phyloP scores from a whole-genome alignment of 2,888 invertebrate genomes.

The Abrostola triplasia region DNA sequence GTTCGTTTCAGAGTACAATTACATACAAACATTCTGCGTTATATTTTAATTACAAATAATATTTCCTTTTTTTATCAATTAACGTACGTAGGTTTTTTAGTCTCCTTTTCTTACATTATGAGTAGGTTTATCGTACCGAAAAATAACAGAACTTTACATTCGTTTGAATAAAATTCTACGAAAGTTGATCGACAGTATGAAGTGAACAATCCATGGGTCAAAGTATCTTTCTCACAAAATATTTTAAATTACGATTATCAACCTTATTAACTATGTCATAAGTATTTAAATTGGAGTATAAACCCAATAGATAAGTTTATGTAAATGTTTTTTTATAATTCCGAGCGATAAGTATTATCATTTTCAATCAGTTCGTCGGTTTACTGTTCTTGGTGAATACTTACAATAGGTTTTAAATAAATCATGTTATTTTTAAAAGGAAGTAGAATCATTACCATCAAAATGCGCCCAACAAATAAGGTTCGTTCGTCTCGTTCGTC shows the following conservation, averaged over 20 bases:
- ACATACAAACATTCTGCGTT: background rate
- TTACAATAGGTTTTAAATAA: slow-evolving; percentile 59
- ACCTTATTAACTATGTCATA: slow-evolving; percentile 37
- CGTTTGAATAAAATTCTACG: too few relatives aligned
- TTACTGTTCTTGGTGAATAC: slow-evolving; percentile 57
- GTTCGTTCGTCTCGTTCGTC: slow-evolving; percentile 73
- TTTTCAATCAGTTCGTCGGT: slow-evolving; percentile 62
- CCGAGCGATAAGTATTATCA: slow-evolving; percentile 69
- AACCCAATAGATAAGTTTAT: slow-evolving; percentile 66
- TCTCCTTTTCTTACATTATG: background rate
- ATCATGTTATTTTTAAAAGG: slow-evolving; percentile 79
- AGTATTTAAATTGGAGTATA: slow-evolving; percentile 14
- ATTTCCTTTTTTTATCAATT: too few relatives aligned
- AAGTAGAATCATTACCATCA: slow-evolving; percentile 78
- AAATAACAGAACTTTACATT: background rate
- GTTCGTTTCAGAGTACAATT: slow-evolving; percentile 17
- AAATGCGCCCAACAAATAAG: slow-evolving; percentile 79
- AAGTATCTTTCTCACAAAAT: slow-evolving; percentile 59
- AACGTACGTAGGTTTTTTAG: slow-evolving; percentile 4
- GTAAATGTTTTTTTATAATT: slow-evolving; percentile 69
- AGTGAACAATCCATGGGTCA: slow-evolving; percentile 58
- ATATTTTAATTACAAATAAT: background rate
- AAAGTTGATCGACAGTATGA: slow-evolving; percentile 7
- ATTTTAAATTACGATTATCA: slow-evolving; percentile 30
- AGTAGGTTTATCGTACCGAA: background rate